These are phyloP conservation scores for Odontomachus brunneus DNA, from an alignment of 1,140 invertebrate genomes.

Conservation along the genomic window DNA sequence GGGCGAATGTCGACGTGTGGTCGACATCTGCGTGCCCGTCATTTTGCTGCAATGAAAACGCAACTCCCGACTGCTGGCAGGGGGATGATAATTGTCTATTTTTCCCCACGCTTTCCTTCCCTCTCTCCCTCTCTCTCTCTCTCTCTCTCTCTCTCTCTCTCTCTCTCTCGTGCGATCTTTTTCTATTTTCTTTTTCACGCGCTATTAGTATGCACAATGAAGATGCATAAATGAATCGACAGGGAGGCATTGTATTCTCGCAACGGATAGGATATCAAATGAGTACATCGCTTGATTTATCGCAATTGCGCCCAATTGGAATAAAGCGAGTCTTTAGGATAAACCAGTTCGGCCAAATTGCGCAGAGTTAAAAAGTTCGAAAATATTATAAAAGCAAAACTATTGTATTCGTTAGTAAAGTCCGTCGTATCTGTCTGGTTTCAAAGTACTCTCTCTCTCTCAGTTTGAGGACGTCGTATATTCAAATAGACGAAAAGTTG, in stretches of 20 bases:
- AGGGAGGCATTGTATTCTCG: background rate
- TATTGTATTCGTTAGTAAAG: too few species aligned
- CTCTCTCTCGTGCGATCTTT: slow-evolving; percentile 15
- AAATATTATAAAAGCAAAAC: too few species aligned
- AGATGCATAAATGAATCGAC: slow-evolving; percentile 2
- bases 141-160: background rate
- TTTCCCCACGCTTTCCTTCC: background rate
- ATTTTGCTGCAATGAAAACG: slow-evolving; percentile 68
- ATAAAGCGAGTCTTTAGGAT: background rate
- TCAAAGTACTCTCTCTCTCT: too few species aligned
- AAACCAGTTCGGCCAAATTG: too few species aligned
- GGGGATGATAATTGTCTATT: slow-evolving; percentile 33
- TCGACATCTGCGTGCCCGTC: slow-evolving; percentile 68
- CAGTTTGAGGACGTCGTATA: background rate
- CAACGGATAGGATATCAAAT: background rate
- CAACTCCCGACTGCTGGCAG: background rate
- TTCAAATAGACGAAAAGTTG: background rate
- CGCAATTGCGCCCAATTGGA: slow-evolving; percentile 16
- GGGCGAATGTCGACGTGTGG: slow-evolving; percentile 43
- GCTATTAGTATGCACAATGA: slow-evolving; percentile 69
- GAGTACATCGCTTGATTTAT: slow-evolving; percentile 15
- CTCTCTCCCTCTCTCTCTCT: background rate
- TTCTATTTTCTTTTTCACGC: too few species aligned
- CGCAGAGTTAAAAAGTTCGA: too few species aligned
- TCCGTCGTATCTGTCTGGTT: too few species aligned